Conservation (phyloP, 2,888 invertebrate genomes). For the Chymomyza amoena region DNA sequence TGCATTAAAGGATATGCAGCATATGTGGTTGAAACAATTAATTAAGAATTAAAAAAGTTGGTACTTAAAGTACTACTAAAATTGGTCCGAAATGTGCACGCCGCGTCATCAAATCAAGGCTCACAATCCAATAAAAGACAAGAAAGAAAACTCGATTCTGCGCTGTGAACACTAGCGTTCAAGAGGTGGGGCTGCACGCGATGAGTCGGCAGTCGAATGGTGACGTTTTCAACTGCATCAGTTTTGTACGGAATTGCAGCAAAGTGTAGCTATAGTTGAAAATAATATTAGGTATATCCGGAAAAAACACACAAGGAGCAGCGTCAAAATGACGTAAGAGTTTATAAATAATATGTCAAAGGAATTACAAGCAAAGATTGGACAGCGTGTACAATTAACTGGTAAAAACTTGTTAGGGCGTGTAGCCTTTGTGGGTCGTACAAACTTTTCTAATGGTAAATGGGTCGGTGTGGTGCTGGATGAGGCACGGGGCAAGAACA, state of each 20-base stretch:
- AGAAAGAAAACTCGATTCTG: slow-evolving; percentile 40
- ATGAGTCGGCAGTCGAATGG: slow-evolving; percentile 18
- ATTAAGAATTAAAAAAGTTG: too few relatives aligned
- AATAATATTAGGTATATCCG: slow-evolving; percentile 20
- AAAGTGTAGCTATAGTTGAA: too few relatives aligned
- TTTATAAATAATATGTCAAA: slow-evolving; percentile 47
- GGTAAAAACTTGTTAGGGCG: slow-evolving; percentile 93
- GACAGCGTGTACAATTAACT: slow-evolving; percentile 74
- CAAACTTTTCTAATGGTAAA: slow-evolving; percentile 94
- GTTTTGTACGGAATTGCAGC: slow-evolving; percentile 48
- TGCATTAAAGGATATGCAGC: too few relatives aligned
- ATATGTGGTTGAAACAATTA: too few relatives aligned
- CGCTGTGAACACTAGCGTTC: slow-evolving; percentile 28
- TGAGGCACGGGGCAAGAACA: slow-evolving; percentile 97
- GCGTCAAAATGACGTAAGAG: slow-evolving; percentile 63
- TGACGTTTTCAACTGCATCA: slow-evolving; percentile 39
- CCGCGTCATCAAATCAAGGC: background rate
- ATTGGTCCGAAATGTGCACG: background rate
- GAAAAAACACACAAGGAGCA: slow-evolving; percentile 13
- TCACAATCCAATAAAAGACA: background rate
- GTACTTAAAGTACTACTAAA: too few relatives aligned
- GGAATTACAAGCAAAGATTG: slow-evolving; percentile 51
- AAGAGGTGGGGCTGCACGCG: slow-evolving; percentile 45
- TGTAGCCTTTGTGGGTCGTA: slow-evolving; percentile 93
- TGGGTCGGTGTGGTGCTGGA: slow-evolving; percentile 97